phyloP scores from a whole-genome alignment of 2,113 vertebrate species.

The Mesoclemmys tuberculata region DNA sequence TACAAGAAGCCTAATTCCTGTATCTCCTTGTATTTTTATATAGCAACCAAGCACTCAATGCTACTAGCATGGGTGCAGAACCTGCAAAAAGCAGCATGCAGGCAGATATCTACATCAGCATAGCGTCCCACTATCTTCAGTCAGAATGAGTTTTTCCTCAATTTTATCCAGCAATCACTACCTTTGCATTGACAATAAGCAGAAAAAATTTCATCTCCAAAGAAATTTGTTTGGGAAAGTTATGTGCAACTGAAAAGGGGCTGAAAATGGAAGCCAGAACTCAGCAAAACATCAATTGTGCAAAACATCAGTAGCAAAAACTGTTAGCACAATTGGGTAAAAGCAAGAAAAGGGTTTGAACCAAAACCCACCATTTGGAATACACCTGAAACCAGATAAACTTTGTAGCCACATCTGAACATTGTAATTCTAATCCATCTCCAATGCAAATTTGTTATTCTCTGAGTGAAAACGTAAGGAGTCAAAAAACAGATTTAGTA shows the following conservation, averaged over 20 bases:
- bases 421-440: neutral
- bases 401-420: neutral
- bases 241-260: neutral
- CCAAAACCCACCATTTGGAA: neutral
- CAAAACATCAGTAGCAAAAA: neutral
- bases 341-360: neutral
- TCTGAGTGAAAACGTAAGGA: neutral
- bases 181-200: neutral
- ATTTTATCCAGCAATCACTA: neutral
- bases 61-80: neutral
- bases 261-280: neutral
- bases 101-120: neutral
- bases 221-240: neutral
- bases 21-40: neutral
- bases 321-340: neutral
- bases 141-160: neutral
- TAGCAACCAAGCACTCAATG: neutral
- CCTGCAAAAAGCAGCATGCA: neutral
- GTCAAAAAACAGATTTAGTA: neutral
- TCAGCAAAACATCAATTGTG: neutral
- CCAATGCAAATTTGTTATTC: neutral
- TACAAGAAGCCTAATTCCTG: neutral
- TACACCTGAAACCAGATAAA: neutral
- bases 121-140: neutral
- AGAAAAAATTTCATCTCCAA: neutral